Evolutionary conservation across 1,140 invertebrate genomes (phyloP).

Genomic region (Paraescarpia echinospica): DNA sequence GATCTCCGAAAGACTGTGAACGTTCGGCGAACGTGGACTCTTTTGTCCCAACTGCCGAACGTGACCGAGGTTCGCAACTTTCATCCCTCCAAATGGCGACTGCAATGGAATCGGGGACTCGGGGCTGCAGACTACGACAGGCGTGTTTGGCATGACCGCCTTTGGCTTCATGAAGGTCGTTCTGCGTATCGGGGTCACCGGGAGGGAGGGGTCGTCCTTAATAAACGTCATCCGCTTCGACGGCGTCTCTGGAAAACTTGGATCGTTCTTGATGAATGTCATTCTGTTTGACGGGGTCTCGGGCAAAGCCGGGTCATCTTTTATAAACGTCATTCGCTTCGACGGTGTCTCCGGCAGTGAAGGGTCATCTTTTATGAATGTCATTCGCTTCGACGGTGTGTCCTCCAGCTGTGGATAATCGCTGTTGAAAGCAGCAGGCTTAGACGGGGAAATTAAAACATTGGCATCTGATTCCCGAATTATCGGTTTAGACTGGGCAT

Average conservation of each 20-base stretch:
- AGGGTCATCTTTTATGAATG: conserved; percentile 17
- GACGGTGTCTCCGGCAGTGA: conserved; percentile 11
- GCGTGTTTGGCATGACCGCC: conserved; percentile 7
- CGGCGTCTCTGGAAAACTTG: conserved; percentile 14
- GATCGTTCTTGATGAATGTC: conserved; percentile 14
- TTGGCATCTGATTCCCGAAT: neutral
- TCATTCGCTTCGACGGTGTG: neutral
- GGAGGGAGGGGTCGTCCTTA: conserved; percentile 17
- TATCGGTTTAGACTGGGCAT: neutral
- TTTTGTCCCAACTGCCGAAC: neutral
- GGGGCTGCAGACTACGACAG: neutral
- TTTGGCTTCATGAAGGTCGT: conserved; percentile 15
- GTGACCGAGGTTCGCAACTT: neutral
- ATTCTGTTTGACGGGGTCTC: neutral
- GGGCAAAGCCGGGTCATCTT: neutral
- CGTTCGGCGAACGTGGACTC: neutral
- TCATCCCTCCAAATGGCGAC: neutral
- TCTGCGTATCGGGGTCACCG: conserved; percentile 14
- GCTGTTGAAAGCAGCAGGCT: neutral
- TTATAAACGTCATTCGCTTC: conserved; percentile 14
- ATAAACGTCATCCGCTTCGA: conserved; percentile 7
- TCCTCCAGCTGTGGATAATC: neutral
- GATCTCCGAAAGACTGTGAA: neutral
- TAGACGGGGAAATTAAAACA: neutral
- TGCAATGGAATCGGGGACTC: neutral